Conservation (phyloP, 2,888 invertebrate genomes). For the Catocala nupta region DNA sequence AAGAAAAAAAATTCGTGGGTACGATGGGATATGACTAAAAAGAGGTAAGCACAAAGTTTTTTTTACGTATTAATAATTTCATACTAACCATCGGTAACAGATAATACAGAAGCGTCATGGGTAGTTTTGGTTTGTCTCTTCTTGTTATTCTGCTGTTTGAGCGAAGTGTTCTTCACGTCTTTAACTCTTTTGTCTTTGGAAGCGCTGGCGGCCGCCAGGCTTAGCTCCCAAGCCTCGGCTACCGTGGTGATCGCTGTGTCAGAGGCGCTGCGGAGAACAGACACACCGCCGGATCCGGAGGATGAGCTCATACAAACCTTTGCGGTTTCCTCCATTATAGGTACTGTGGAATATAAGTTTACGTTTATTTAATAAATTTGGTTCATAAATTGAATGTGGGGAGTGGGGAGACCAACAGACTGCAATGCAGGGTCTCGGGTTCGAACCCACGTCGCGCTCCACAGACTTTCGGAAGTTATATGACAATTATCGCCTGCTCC, state of each 20-base stretch:
- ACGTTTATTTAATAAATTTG: too few relatives aligned
- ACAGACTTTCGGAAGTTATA: too few relatives aligned
- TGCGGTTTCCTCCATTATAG: constrained; percentile 69
- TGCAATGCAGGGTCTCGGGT: too few relatives aligned
- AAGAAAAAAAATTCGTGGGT: too few relatives aligned
- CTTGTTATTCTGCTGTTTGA: constrained; percentile 78
- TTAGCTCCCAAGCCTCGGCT: constrained; percentile 92
- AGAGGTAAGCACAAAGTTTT: too few relatives aligned
- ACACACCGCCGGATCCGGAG: constrained; percentile 85
- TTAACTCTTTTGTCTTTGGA: constrained; percentile 96
- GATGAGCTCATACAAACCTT: constrained; percentile 55
- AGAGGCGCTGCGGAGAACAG: constrained; percentile 88
- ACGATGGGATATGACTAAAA: too few relatives aligned
- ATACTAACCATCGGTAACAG: constrained; percentile 66
- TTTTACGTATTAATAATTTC: too few relatives aligned
- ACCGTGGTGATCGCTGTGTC: constrained; percentile 93
- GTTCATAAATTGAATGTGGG: too few relatives aligned
- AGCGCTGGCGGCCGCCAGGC: constrained; percentile 94
- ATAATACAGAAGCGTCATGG: constrained; percentile 62
- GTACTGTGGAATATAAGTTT: constrained; percentile 55
- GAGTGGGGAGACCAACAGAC: too few relatives aligned
- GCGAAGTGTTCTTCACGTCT: constrained; percentile 90
- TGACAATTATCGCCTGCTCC: too few relatives aligned
- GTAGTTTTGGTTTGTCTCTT: constrained; percentile 69
- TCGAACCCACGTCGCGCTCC: too few relatives aligned